Percentiles rank a stretch among this genome's conserved stretches.
Evolutionary conservation across 2,797 vertebrate genomes (phyloP).

Genomic region (Serranus cabrilla): DNA sequence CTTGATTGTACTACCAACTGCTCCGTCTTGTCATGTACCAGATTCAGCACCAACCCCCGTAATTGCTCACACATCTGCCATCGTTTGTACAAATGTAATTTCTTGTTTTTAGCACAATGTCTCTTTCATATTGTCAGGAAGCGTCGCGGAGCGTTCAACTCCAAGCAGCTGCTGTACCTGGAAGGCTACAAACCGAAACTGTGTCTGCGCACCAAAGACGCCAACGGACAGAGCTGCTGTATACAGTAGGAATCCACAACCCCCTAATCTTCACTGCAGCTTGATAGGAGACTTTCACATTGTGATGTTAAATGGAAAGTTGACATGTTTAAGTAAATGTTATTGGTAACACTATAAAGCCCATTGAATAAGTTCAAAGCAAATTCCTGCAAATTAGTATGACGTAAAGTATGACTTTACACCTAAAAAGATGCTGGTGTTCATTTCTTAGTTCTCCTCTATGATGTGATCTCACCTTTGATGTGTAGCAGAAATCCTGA

Average conservation of each 20-base stretch:
- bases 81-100: background rate
- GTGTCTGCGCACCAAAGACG: conserved; percentile 94
- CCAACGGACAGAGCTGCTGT: conserved; percentile 93
- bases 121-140: conserved; percentile 87
- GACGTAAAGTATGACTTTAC: too few species aligned
- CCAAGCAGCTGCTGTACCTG: conserved; percentile 97
- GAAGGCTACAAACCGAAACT: conserved; percentile 98
- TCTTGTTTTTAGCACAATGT: background rate
- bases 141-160: conserved; percentile 96
- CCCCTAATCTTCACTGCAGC: conserved; percentile 16
- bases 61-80: background rate
- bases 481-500: conserved; percentile 43
- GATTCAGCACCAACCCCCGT: background rate
- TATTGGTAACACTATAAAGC: background rate
- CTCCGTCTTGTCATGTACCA: background rate
- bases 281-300: conserved; percentile 8
- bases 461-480: conserved; percentile 23
- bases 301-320: conserved; percentile 21
- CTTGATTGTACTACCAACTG: background rate
- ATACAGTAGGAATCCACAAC: conserved; percentile 87
- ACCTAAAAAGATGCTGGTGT: background rate
- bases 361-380: background rate
- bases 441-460: conserved; percentile 1
- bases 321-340: conserved; percentile 6
- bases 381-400: background rate